These are phyloP conservation scores for Catocala nupta DNA, from an alignment of 2,888 invertebrate genomes.

Conservation along the genomic window DNA sequence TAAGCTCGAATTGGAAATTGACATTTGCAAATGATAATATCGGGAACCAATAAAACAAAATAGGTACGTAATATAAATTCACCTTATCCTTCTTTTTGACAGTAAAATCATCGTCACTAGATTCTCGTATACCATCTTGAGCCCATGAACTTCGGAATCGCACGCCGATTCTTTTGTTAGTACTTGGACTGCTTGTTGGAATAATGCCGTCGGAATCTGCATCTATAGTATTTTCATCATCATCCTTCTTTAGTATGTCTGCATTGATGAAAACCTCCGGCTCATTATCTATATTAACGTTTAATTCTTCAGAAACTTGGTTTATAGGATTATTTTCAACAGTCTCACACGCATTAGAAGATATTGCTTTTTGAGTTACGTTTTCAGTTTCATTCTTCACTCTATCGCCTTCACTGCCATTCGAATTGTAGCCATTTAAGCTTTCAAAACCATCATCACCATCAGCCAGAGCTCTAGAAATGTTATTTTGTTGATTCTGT, in stretches of 20 bases:
- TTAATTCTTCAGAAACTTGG: conserved; percentile 30
- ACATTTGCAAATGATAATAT: background rate
- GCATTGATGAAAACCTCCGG: conserved; percentile 32
- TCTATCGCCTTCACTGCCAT: conserved; percentile 86
- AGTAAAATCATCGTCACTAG: conserved; percentile 75
- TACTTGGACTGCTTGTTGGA: conserved; percentile 69
- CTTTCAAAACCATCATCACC: conserved; percentile 96
- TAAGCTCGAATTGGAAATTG: background rate
- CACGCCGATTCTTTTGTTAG: conserved; percentile 72
- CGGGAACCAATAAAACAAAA: background rate
- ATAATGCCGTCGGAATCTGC: conserved; percentile 74
- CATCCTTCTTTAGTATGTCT: conserved; percentile 70
- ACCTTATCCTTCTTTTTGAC: conserved; percentile 78
- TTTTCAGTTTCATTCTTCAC: conserved; percentile 48
- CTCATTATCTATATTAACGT: conserved; percentile 20
- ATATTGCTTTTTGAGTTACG: conserved; percentile 57
- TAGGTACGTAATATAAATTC: conserved; percentile 24
- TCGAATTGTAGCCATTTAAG: conserved; percentile 93
- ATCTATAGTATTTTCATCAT: conserved; percentile 77
- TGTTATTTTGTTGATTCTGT: conserved; percentile 56
- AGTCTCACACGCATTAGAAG: conserved; percentile 37
- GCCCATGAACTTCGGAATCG: conserved; percentile 79
- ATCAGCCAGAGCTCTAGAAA: conserved; percentile 73
- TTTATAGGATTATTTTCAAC: conserved; percentile 50
- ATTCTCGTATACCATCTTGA: conserved; percentile 67